Evolutionary conservation across 1,140 invertebrate species (phyloP).

Genomic region (Listronotus bonariensis): DNA sequence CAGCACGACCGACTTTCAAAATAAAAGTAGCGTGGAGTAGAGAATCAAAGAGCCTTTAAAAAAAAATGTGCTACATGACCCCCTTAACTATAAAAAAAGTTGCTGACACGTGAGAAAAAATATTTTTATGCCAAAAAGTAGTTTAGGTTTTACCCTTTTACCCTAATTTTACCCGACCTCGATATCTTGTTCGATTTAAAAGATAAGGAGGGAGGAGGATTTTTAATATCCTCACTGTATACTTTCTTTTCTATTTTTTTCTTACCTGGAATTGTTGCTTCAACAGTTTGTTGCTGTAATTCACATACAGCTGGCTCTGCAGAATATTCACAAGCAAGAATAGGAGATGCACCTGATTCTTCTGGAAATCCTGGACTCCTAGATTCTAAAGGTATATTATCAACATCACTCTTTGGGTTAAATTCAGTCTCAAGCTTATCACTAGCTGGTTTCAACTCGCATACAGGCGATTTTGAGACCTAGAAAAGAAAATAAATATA

Average conservation of each 20-base stretch:
- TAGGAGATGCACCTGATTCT: background rate
- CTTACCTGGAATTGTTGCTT: background rate
- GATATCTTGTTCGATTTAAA: too few relatives aligned
- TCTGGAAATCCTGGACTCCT: background rate
- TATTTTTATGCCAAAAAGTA: too few relatives aligned
- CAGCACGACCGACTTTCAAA: too few relatives aligned
- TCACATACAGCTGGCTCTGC: background rate
- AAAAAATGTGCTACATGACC: too few relatives aligned
- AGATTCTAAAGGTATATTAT: slow-evolving; percentile 8
- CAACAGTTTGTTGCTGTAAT: background rate
- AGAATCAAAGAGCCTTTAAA: too few relatives aligned
- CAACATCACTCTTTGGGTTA: slow-evolving; percentile 14
- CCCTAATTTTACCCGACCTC: too few relatives aligned
- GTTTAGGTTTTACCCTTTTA: too few relatives aligned
- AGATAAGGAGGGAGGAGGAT: too few relatives aligned
- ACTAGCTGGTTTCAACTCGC: slow-evolving; percentile 6
- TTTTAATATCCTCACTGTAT: background rate
- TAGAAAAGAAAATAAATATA: background rate
- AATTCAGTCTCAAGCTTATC: slow-evolving; percentile 13
- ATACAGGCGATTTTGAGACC: slow-evolving; percentile 14
- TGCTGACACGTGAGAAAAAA: too few relatives aligned
- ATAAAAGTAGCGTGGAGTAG: too few relatives aligned
- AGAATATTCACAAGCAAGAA: slow-evolving; percentile 19
- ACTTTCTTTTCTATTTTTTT: background rate
- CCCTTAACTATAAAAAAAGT: too few relatives aligned